Evolutionary conservation across 1,140 invertebrate species (phyloP), one percentile per base, ranked within the genome.

Genomic region (Phortica variegata): DNA sequence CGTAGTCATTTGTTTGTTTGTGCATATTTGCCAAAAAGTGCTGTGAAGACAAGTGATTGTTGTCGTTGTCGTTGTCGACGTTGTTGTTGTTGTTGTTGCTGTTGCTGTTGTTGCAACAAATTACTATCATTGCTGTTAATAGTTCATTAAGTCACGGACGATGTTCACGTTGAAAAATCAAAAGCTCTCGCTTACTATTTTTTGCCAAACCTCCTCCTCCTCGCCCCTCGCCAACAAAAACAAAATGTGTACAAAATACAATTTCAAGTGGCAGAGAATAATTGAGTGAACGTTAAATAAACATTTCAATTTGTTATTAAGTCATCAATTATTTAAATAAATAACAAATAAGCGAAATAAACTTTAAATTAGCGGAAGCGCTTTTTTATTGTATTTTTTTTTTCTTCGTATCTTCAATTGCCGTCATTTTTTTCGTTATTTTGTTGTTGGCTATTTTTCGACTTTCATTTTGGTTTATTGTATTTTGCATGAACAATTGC

Each of bases 41-140:
- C 60, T 63, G 68, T 63, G 60, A 63, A 66, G 63, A 66, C 63
- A 66, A 68, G 60, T 65, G 60, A 59, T 63, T 66, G 60, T 43
- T 58, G 61, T 23, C 57, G 47, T 49, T 43, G 43, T 15, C 56
- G 44, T 20, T 40, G 55, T 16, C 49, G 42, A 12, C 19, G 36
- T 40, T 44, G 43, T 47, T 43, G 56, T 43, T 53, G 46, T 47
- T 43, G 19, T 26, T 23, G 43, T 48, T 46, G 33, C 23, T 37
- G 17, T 42, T 19, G 47, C 33, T 31, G 51, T 43, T 43, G 50
- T 52, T 52, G 53, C 63, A 68, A 66, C 63, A 66, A 66, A 66
- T 66, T 66, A 68, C 63, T 68, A 66, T 66, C 63, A 66, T 66
- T 66, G 63, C 63, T 68, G 63, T 66, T 66, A 66, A 66, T 66